A percentile compares a stretch with the other conserved stretches of the same genome.
Conservation (phyloP, 2,888 invertebrate species). For the Tortricodes alternella region DNA sequence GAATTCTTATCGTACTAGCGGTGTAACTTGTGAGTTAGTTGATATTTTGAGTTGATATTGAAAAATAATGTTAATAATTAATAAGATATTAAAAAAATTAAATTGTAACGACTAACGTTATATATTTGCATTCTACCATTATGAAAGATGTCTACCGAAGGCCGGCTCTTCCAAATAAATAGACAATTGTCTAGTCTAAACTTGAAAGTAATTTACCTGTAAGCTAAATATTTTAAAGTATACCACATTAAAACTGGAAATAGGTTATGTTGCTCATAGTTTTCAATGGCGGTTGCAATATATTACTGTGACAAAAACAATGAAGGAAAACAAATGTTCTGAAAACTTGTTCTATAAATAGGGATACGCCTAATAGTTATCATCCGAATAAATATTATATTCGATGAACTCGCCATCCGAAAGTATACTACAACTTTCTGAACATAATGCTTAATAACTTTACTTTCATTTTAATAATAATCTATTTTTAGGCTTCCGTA, state of each 20-base stretch:
- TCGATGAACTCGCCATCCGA: too few relatives aligned
- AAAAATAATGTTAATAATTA: background rate
- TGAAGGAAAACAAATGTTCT: constrained; percentile 7
- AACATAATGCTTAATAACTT: too few relatives aligned
- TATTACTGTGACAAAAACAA: constrained; percentile 12
- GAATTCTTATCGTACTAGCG: too few relatives aligned
- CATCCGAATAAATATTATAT: too few relatives aligned
- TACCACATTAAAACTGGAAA: background rate
- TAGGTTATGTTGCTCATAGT: background rate
- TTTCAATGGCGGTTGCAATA: constrained; percentile 2
- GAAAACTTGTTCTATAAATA: background rate
- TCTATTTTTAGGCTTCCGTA: too few relatives aligned
- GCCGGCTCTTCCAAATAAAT: background rate
- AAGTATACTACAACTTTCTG: too few relatives aligned
- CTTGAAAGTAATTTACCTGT: background rate
- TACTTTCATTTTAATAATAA: too few relatives aligned
- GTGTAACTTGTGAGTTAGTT: too few relatives aligned
- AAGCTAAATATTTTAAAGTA: background rate
- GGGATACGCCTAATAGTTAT: too few relatives aligned
- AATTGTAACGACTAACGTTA: background rate
- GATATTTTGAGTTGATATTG: too few relatives aligned
- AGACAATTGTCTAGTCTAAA: constrained; percentile 6
- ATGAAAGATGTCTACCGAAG: background rate
- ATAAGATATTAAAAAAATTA: background rate
- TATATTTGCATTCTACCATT: background rate